These are phyloP conservation scores for Phaenicophaeus curvirostris DNA, from an alignment of 2,797 vertebrate species.

Conservation along the genomic window DNA sequence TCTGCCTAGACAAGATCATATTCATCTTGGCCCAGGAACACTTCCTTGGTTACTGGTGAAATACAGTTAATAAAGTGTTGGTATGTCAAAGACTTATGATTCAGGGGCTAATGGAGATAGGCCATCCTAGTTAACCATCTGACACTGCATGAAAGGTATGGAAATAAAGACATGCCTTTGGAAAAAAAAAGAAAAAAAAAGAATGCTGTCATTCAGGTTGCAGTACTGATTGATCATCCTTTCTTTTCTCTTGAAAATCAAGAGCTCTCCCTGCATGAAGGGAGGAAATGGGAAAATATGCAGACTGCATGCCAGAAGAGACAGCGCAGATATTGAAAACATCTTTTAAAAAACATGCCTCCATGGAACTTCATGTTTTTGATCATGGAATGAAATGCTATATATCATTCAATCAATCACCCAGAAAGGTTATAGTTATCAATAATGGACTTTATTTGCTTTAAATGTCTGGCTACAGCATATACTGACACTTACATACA, in stretches of 20 bases:
- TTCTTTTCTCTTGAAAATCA: background rate
- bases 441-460: background rate
- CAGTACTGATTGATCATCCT: background rate
- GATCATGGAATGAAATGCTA: background rate
- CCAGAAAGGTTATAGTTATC: background rate
- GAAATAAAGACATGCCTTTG: background rate
- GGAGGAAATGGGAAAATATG: background rate
- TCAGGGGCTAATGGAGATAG: background rate
- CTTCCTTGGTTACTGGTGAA: background rate
- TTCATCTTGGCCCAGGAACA: slow-evolving; percentile 2
- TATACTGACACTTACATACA: background rate
- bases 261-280: background rate
- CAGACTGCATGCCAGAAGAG: background rate
- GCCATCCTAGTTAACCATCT: background rate
- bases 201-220: background rate
- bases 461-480: background rate
- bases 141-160: rapidly evolving
- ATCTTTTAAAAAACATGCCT: background rate
- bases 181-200: background rate
- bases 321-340: background rate
- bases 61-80: background rate
- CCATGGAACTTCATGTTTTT: background rate
- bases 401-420: background rate
- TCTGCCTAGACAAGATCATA: slow-evolving; percentile 37
- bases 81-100: background rate